Evolutionary conservation across 2,113 vertebrate species (phyloP).

Genomic region (Argyrosomus japonicus): DNA sequence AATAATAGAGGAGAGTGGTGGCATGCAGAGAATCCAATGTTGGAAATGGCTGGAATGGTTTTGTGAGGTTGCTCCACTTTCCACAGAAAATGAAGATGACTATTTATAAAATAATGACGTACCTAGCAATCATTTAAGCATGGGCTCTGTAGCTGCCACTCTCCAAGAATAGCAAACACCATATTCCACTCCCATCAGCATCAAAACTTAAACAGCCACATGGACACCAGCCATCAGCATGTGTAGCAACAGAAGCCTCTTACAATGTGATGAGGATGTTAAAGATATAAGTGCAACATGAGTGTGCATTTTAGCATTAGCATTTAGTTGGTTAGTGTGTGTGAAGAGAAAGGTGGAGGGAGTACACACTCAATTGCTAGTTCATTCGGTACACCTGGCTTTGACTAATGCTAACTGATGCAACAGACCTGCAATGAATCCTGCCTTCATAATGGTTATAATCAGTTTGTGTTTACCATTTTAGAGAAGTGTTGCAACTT

Average conservation of each 20-base stretch:
- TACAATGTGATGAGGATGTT: neutral
- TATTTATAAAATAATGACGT: slow-evolving; percentile 70
- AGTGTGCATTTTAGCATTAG: neutral
- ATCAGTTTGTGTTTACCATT: neutral
- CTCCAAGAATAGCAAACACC: slow-evolving; percentile 46
- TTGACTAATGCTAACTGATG: neutral
- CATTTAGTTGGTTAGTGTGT: neutral
- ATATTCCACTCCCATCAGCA: slow-evolving; percentile 48
- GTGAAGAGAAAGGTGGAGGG: neutral
- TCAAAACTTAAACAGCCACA: slow-evolving; percentile 60
- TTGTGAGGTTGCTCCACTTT: slow-evolving; percentile 70
- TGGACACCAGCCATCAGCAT: neutral
- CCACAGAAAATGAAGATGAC: slow-evolving; percentile 49
- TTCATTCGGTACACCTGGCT: neutral
- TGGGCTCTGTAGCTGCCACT: neutral
- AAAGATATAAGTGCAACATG: neutral
- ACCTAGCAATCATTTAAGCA: slow-evolving; percentile 27
- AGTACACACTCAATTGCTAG: neutral
- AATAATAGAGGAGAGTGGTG: slow-evolving; percentile 76
- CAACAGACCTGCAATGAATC: neutral
- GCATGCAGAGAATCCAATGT: slow-evolving; percentile 66
- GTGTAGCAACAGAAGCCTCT: slow-evolving; percentile 2
- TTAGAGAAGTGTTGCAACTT: neutral
- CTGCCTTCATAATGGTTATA: neutral
- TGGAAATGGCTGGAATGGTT: slow-evolving; percentile 48